Evolutionary conservation across 2,113 vertebrate genomes (phyloP).

Genomic region (Misgurnus mizolepis): DNA sequence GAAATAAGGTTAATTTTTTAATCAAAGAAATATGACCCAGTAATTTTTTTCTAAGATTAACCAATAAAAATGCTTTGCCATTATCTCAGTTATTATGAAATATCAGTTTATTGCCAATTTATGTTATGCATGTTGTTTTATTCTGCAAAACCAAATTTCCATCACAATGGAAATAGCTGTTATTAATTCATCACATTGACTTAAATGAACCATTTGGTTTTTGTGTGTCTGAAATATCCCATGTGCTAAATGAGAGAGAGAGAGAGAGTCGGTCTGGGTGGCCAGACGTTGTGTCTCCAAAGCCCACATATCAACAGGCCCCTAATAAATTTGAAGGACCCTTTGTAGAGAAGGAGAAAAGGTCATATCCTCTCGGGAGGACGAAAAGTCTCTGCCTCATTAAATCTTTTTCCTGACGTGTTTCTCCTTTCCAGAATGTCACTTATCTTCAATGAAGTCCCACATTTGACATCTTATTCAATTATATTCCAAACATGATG

Average conservation of each 20-base stretch:
- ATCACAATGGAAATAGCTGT: slow-evolving; percentile 18
- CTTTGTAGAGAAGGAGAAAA: slow-evolving; percentile 69
- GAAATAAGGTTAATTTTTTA: too few species aligned
- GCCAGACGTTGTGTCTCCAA: slow-evolving; percentile 64
- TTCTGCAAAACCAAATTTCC: background rate
- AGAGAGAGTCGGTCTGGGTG: slow-evolving; percentile 64
- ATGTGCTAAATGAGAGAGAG: slow-evolving; percentile 70
- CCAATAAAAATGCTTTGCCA: background rate
- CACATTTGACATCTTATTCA: slow-evolving; percentile 39
- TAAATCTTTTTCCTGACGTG: slow-evolving; percentile 66
- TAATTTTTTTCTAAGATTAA: too few species aligned
- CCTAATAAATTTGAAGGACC: slow-evolving; percentile 73
- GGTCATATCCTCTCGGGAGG: slow-evolving; percentile 71
- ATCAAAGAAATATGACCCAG: too few species aligned
- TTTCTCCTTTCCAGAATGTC: slow-evolving; percentile 68
- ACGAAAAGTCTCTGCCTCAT: slow-evolving; percentile 67
- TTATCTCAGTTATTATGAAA: background rate
- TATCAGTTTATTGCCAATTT: background rate
- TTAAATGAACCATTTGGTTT: slow-evolving; percentile 32
- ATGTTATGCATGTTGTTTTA: background rate
- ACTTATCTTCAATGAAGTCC: slow-evolving; percentile 57
- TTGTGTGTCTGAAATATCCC: slow-evolving; percentile 52
- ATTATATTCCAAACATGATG: slow-evolving; percentile 21
- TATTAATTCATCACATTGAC: slow-evolving; percentile 56
- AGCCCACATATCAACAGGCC: slow-evolving; percentile 62